phyloP scores from a whole-genome alignment of 2,888 invertebrate genomes.

The Endotricha flammealis region DNA sequence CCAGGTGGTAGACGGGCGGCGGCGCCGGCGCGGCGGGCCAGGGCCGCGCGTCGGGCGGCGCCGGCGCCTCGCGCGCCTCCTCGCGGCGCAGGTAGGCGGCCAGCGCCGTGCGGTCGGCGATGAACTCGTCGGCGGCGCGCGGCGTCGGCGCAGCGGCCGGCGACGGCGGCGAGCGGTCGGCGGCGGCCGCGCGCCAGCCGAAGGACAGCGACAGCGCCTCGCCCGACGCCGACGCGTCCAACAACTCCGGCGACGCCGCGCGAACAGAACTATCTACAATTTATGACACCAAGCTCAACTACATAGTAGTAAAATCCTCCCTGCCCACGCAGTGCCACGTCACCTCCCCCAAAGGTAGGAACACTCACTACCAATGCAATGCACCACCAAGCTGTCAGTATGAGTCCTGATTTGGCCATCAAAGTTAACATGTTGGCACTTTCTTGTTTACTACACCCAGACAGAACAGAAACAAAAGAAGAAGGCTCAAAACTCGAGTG shows the following conservation, averaged over 20 bases:
- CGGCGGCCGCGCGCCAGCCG: constrained; percentile 16
- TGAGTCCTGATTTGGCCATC: too few relatives aligned
- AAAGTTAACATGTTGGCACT: too few relatives aligned
- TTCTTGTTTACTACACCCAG: too few relatives aligned
- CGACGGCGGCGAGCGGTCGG: constrained; percentile 25
- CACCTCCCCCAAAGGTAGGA: too few relatives aligned
- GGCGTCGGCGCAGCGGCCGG: constrained; percentile 18
- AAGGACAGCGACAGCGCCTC: constrained; percentile 5
- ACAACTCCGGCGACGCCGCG: constrained; percentile 3
- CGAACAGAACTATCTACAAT: too few relatives aligned
- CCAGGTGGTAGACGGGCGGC: constrained; percentile 68
- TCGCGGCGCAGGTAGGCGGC: constrained; percentile 47
- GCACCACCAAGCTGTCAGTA: too few relatives aligned
- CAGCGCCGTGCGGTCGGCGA: constrained; percentile 33
- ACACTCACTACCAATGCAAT: too few relatives aligned
- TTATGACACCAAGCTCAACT: too few relatives aligned
- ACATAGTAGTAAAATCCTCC: too few relatives aligned
- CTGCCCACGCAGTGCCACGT: too few relatives aligned
- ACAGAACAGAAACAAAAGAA: too few relatives aligned
- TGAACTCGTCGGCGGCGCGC: constrained; percentile 36
- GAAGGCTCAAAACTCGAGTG: too few relatives aligned
- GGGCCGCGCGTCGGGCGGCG: constrained; percentile 22
- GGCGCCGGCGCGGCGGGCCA: constrained; percentile 68
- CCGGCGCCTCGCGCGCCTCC: constrained; percentile 59
- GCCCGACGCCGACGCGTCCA: not conserved